Conservation (phyloP, 1,140 invertebrate species). For the Hycleus phaleratus region DNA sequence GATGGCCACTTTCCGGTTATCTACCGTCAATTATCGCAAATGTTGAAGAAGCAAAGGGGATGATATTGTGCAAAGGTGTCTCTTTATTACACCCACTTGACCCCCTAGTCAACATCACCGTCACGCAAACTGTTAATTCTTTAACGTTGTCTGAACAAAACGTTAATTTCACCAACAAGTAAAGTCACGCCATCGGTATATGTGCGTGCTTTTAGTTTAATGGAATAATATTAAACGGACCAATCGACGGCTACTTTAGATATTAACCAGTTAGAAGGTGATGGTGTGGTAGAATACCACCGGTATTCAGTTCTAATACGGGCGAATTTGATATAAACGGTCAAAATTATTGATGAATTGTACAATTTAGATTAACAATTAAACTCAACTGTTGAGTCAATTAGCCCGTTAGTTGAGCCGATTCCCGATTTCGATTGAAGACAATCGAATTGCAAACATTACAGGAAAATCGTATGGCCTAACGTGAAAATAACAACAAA, state of each 20-base stretch:
- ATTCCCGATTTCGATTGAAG: no score
- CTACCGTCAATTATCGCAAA: conserved; percentile 14
- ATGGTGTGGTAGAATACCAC: no score
- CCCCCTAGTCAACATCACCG: neutral
- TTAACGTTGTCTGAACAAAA: conserved; percentile 23
- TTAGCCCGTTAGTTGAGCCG: no score
- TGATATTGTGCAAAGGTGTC: neutral
- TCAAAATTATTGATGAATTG: no score
- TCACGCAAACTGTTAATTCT: conserved; percentile 28
- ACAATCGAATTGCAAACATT: no score
- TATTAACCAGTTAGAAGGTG: neutral
- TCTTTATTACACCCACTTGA: neutral
- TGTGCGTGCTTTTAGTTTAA: conserved; percentile 23
- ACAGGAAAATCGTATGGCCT: no score
- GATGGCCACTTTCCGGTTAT: no score
- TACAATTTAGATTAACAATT: no score
- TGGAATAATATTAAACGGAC: conserved; percentile 29
- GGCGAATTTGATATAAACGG: no score
- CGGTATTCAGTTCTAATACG: no score
- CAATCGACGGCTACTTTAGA: conserved; percentile 27
- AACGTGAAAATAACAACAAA: no score
- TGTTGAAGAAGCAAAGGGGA: conserved; percentile 1
- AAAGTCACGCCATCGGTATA: conserved; percentile 23
- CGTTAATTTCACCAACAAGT: conserved; percentile 24
- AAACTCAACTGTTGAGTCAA: no score